Evolutionary conservation across 2,113 vertebrate genomes (phyloP), one percentile per base, ranked within the genome.

Genomic region (Falcunculus frontatus): DNA sequence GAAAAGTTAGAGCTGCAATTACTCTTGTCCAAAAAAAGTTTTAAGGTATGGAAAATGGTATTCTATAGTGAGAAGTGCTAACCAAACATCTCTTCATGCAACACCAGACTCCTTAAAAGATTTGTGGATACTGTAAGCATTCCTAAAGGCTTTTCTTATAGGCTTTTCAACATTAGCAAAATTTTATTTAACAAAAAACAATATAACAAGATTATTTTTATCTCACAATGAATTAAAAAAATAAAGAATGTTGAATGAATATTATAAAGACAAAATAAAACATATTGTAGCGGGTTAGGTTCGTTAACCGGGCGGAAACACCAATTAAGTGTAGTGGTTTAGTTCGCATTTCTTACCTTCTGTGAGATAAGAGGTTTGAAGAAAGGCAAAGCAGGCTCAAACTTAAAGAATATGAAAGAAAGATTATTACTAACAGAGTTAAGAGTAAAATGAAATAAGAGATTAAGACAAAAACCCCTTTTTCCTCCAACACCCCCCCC

Each of bases 121-220:
- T 46, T 59, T 63, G 5, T 72, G 33, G 15, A 27, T 35, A 26
- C 4, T 67, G 19, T 12, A 64, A 68, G 3, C 13, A 42, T 62
- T 37, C 18, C 8, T 44, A 60, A 89, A 42, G 8, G 11, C 9
- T 74, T 49, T 69, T 68, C 29, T 68, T 53, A 37, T 7, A 46
- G 10, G 12, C 7, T 37, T 90, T 67, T 68, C 11, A 63, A 65
- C 8, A 32, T 81, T 12, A 47, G 6, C 4, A 74, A 78, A 42
- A 35, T 3, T 25, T 7, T 30, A 19, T 60, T 41, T 27, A 50
- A 70, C 1, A 30, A 33, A 39, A 56, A 13, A 0, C 0, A 47
- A 57, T 46, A 37, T 1, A 65, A 39, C 9, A 76, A 14, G 1
- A 29, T n/a, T 59, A 9, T 13, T 21, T 74, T 47, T 49, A 5